Evolutionary conservation across 2,113 vertebrate species (phyloP), one percentile per base, ranked within the genome.

Genomic region (Elanus axillaris): DNA sequence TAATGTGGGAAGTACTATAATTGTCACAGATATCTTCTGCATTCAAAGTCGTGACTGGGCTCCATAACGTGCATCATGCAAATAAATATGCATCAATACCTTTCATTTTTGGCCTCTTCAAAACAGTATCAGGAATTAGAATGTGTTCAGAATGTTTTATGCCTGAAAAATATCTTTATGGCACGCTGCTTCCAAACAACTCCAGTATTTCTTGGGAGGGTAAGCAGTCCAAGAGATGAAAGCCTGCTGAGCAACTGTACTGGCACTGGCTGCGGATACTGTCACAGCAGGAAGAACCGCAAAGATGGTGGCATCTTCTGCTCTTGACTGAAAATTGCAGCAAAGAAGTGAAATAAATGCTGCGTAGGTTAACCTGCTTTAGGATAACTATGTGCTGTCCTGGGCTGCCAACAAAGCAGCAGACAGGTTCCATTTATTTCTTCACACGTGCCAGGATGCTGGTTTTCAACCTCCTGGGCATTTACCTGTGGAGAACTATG

Each of bases 21-120:
- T 76, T 87, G 66, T 80, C 75, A 80, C 55, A 91, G 89, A 58
- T 91, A 62, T 55, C 77, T 93, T 75, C 84, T 81, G 85, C 74
- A 31, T 71, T 52, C 48, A 20, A 7, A 95, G 73, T 95, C 34
- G 58, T 93, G 91, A 91, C 93, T 95, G 90, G 86, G 94, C 84
- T 93, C 78, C 29, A 1, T 47, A 78, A 45, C 31, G 12, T 10
- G 52, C n/a, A n/a, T 66, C 42, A 16, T 38, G 48, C 62, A 91
- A 94, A 85, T 59, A 94, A 87, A 56, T 43, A 42, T 31, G 45
- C 69, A 87, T 86, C 89, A 62, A 67, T 89, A 91, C 42, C 36
- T 95, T 90, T 93, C 48, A 16, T 40, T 93, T 91, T 68, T 85
- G 64, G 34, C 58, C 48, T 68, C 77, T 95, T 78, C 42, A 32